phyloP scores from a whole-genome alignment of 2,113 vertebrate species.

The Zingel zingel region DNA sequence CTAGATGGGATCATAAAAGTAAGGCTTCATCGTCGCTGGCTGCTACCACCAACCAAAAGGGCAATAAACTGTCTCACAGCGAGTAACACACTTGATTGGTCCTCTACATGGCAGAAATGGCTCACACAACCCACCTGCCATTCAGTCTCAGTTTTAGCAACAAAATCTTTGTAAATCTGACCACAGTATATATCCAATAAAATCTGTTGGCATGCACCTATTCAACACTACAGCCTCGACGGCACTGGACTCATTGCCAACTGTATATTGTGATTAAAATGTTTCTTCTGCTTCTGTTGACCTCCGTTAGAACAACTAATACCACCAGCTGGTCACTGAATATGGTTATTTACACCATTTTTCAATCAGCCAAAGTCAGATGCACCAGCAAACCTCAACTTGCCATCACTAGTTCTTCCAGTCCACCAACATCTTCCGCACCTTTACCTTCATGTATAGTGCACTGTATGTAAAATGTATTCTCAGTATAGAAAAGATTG shows the following conservation, averaged over 20 bases:
- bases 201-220: conserved; percentile 38
- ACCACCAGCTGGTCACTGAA: conserved; percentile 54
- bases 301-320: conserved; percentile 57
- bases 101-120: conserved; percentile 15
- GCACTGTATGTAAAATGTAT: neutral
- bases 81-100: conserved; percentile 57
- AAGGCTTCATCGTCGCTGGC: conserved; percentile 47
- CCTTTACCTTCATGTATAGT: neutral
- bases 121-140: conserved; percentile 41
- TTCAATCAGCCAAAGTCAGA: conserved; percentile 35
- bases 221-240: conserved; percentile 26
- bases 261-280: conserved; percentile 27
- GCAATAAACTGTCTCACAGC: conserved; percentile 66
- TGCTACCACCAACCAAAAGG: conserved; percentile 49
- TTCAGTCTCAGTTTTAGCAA: conserved; percentile 19
- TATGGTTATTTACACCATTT: conserved; percentile 44
- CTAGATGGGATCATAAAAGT: conserved; percentile 69
- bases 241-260: conserved; percentile 53
- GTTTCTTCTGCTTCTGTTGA: conserved; percentile 44
- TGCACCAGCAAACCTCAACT: conserved; percentile 19
- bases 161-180: conserved; percentile 35
- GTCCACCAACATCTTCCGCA: neutral
- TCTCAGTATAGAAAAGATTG: neutral
- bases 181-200: conserved; percentile 14
- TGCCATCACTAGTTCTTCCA: neutral